A percentile compares a stretch with the other conserved stretches of the same genome.
Evolutionary conservation across 2,113 vertebrate genomes (phyloP).

Genomic region (Pseudopodoces humilis): DNA sequence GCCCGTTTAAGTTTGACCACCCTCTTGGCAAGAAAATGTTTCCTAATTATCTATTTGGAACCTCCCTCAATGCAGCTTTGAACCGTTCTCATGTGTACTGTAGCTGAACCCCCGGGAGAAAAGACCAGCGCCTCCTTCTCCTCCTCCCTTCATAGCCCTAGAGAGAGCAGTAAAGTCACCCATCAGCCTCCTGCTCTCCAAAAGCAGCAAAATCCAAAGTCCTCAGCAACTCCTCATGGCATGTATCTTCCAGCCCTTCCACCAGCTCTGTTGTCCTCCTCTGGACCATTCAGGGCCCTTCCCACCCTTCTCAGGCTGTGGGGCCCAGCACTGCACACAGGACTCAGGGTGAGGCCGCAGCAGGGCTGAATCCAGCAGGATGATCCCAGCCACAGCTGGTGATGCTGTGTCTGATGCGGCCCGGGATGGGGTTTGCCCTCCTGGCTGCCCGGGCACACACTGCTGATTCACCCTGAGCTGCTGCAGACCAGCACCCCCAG

Average conservation of each 20-base stretch:
- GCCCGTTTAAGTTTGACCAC: neutral
- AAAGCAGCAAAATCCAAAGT: neutral
- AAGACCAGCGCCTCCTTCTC: neutral
- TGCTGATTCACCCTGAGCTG: neutral
- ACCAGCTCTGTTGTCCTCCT: neutral
- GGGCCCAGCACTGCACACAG: neutral
- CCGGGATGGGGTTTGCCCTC: neutral
- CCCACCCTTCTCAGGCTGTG: neutral
- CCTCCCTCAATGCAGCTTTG: neutral
- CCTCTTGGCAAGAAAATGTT: neutral
- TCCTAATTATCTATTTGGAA: neutral
- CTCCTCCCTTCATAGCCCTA: neutral
- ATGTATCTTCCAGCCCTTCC: neutral
- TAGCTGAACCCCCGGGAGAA: neutral
- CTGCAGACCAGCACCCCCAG: neutral
- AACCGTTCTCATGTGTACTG: accelerated
- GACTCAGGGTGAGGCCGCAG: accelerated
- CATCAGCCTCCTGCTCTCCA: neutral
- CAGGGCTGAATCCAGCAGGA: neutral
- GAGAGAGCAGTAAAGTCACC: neutral
- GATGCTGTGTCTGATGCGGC: neutral
- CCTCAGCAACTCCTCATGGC: neutral
- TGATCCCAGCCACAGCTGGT: neutral
- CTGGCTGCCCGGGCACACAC: neutral
- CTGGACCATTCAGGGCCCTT: neutral